These are phyloP conservation scores for Electrophaes corylata DNA, from an alignment of 2,888 invertebrate species.

Conservation along the genomic window DNA sequence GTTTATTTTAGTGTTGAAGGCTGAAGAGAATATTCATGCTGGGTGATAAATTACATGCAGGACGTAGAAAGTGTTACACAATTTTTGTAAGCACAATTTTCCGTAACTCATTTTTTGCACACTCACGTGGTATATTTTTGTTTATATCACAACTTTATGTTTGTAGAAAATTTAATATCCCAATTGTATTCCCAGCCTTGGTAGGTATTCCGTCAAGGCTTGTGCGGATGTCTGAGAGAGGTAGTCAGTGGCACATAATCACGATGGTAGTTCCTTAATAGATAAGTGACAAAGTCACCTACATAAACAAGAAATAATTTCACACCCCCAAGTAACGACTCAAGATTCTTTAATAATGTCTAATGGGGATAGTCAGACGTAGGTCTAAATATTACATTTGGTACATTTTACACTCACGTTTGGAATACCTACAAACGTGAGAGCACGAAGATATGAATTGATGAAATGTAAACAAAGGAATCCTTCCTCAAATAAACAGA, in stretches of 20 bases:
- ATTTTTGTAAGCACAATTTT: slow-evolving; percentile 17
- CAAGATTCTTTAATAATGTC: too few species aligned
- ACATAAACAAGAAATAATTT: too few species aligned
- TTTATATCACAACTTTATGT: neutral
- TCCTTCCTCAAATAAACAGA: slow-evolving; percentile 25
- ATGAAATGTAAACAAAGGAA: slow-evolving; percentile 23
- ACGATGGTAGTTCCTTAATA: too few species aligned
- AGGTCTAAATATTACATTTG: too few species aligned
- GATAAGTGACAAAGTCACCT: too few species aligned
- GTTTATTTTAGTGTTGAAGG: slow-evolving; percentile 58
- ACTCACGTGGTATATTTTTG: neutral
- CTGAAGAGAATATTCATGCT: slow-evolving; percentile 39
- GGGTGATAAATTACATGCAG: slow-evolving; percentile 32
- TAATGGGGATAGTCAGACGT: too few species aligned
- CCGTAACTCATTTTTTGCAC: slow-evolving; percentile 6
- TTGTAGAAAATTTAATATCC: neutral
- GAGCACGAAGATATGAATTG: slow-evolving; percentile 14
- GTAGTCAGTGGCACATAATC: too few species aligned
- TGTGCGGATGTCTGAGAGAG: neutral
- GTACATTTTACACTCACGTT: too few species aligned
- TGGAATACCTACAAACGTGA: slow-evolving; percentile 6
- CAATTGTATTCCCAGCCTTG: neutral
- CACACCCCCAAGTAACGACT: too few species aligned
- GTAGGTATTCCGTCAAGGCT: neutral
- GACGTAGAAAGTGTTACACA: slow-evolving; percentile 5